Percentiles rank a stretch among this genome's conserved stretches.
phyloP scores from a whole-genome alignment of 2,113 vertebrate genomes.

The Etheostoma spectabile region DNA sequence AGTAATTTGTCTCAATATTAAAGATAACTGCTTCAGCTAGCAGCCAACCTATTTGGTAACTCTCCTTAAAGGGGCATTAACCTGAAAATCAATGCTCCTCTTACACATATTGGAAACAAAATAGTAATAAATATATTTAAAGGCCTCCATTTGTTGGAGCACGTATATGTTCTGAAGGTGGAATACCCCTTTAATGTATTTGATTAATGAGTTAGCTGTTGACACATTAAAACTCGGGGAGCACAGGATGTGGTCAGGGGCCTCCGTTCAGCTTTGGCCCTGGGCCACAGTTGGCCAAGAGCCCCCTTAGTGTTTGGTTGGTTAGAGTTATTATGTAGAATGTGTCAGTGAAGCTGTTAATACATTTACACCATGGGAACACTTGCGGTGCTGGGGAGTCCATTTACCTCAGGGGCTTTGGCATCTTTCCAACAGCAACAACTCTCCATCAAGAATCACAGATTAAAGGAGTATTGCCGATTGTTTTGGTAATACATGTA shows the following conservation, averaged over 20 bases:
- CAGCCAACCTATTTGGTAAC: neutral
- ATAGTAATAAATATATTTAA: constrained; percentile 17
- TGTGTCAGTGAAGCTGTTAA: constrained; percentile 67
- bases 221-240: constrained; percentile 44
- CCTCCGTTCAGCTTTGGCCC: constrained; percentile 29
- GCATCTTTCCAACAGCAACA: constrained; percentile 65
- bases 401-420: constrained; percentile 71
- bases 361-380: constrained; percentile 67
- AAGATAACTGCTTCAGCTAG: neutral
- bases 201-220: constrained; percentile 40
- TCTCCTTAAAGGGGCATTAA: neutral
- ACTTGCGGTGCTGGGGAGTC: constrained; percentile 51
- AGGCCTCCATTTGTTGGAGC: neutral
- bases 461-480: constrained; percentile 52
- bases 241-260: constrained; percentile 38
- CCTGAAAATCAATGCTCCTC: constrained; percentile 1
- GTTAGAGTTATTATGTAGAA: constrained; percentile 65
- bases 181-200: constrained; percentile 15
- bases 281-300: constrained; percentile 44
- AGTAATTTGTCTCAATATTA: neutral
- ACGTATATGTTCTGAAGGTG: constrained; percentile 28
- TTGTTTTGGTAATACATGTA: constrained; percentile 59
- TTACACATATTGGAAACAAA: constrained; percentile 5
- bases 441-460: constrained; percentile 54
- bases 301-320: constrained; percentile 55